Evolutionary conservation across 2,113 vertebrate species (phyloP), one percentile per base, ranked within the genome.

Genomic region (Eleginops maclovinus): DNA sequence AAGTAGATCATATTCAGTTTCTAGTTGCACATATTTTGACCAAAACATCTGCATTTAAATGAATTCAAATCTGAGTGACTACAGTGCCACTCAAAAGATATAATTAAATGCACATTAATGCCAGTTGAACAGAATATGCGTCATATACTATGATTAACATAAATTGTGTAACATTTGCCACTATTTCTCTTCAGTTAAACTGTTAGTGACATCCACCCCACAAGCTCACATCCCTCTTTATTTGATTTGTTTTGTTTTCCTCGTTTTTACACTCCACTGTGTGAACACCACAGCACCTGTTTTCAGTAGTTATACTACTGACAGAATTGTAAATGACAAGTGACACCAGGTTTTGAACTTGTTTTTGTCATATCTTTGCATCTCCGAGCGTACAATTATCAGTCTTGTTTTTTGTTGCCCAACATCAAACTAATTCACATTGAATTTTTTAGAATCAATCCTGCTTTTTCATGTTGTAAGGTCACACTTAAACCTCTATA

Each of bases 301-400:
- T 63, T 62, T 22, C n/a, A 51, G 26, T 17, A 41, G 53, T 53
- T 69, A 41, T 21, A 72, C 50, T 46, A 11, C 17, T 69, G 78
- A 81, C 53, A 56, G 10, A 72, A 55, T 47, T 15, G 7, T 43
- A 77, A 83, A 72, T 71, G 60, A 63, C 40, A 16, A 84, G 43
- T 60, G 61, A 40, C 61, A 54, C 54, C 2, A 55, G 16, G 14
- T 81, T 47, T 77, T 2, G 11, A 40, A 75, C n/a, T 28, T 73
- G 21, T 50, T 67, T 6, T 50, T 36, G 26, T 49, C 24, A 5
- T 26, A 2, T 58, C 47, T 59, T 85, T 68, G 49, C 59, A 54
- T 68, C 56, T 79, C 16, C 51, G 79, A 28, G 51, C 16, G 28
- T 31, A 51, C 28, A 63, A 21, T 75, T 31, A 78, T 78, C 10